Evolutionary conservation across 2,113 vertebrate genomes (phyloP).

Genomic region (Grammomys surdaster): DNA sequence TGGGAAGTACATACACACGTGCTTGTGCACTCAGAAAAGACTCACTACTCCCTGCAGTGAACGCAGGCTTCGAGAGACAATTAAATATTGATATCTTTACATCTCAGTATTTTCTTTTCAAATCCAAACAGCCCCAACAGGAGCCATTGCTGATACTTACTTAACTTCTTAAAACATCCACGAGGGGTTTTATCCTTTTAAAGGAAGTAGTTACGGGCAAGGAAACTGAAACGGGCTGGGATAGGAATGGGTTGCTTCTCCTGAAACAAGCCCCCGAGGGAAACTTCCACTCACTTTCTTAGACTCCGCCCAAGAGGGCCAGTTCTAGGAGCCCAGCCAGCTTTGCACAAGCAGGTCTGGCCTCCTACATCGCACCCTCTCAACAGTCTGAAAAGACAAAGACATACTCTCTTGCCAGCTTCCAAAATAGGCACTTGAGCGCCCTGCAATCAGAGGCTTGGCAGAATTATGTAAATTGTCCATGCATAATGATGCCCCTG

Average conservation of each 20-base stretch:
- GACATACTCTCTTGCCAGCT: neutral
- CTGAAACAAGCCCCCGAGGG: neutral
- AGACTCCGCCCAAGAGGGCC: neutral
- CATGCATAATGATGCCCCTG: slow-evolving; percentile 57
- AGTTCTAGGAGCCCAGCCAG: neutral
- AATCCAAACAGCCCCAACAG: slow-evolving; percentile 81
- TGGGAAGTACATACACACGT: neutral
- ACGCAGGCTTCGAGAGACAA: slow-evolving; percentile 74
- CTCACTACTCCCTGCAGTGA: slow-evolving; percentile 68
- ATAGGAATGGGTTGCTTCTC: neutral
- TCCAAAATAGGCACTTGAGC: slow-evolving; percentile 46
- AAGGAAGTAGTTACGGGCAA: slow-evolving; percentile 62
- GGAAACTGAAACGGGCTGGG: slow-evolving; percentile 36
- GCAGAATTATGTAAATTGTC: slow-evolving; percentile 68
- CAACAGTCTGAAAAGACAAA: slow-evolving; percentile 56
- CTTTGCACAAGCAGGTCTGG: neutral
- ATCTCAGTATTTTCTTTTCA: slow-evolving; percentile 80
- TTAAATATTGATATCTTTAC: slow-evolving; percentile 84
- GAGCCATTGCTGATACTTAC: slow-evolving; percentile 71
- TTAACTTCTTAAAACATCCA: slow-evolving; percentile 78
- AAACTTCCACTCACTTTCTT: neutral
- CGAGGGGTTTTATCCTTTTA: slow-evolving; percentile 67
- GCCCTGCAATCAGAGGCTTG: slow-evolving; percentile 70
- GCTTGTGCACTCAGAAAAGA: slow-evolving; percentile 36
- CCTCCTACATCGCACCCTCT: neutral